phyloP scores from a whole-genome alignment of 2,888 invertebrate species.

The Plebejus argus region DNA sequence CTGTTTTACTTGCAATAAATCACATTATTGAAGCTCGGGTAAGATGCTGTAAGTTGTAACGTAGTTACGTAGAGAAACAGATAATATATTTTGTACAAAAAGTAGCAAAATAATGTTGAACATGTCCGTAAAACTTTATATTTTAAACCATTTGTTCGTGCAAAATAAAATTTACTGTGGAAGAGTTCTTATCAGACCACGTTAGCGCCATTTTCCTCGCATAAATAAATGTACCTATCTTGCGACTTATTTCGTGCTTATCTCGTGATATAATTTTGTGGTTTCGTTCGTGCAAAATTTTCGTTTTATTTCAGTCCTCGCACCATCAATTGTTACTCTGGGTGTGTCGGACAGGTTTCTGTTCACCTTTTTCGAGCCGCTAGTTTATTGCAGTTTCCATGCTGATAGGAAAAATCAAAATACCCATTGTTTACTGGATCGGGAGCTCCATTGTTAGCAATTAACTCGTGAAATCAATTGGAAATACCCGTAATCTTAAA shows the following conservation, averaged over 20 bases:
- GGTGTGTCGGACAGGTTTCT: not conserved
- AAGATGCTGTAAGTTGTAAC: not conserved
- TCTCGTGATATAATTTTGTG: constrained; percentile 12
- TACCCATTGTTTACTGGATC: not conserved
- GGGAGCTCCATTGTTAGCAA: not conserved
- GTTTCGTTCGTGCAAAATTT: not conserved
- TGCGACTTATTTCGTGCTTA: not conserved
- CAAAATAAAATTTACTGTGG: not conserved
- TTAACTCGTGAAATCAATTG: not conserved
- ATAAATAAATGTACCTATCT: constrained; percentile 3
- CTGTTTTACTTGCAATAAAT: constrained; percentile 50
- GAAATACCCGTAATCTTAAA: not conserved
- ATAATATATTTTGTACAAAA: not conserved
- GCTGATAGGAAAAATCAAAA: not conserved
- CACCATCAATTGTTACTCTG: not conserved
- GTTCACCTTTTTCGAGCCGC: not conserved
- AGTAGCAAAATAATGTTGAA: not conserved
- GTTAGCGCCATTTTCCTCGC: constrained; percentile 12
- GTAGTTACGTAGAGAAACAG: not conserved
- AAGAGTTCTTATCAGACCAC: not conserved
- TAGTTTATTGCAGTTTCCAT: not conserved
- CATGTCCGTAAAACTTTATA: not conserved
- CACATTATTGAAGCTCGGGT: constrained; percentile 34
- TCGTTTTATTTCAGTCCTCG: not conserved
- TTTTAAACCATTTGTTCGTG: not conserved